Percentiles rank a stretch among this genome's conserved stretches.
phyloP scores from a whole-genome alignment of 2,888 invertebrate species.

The Aspidiotus destructor region DNA sequence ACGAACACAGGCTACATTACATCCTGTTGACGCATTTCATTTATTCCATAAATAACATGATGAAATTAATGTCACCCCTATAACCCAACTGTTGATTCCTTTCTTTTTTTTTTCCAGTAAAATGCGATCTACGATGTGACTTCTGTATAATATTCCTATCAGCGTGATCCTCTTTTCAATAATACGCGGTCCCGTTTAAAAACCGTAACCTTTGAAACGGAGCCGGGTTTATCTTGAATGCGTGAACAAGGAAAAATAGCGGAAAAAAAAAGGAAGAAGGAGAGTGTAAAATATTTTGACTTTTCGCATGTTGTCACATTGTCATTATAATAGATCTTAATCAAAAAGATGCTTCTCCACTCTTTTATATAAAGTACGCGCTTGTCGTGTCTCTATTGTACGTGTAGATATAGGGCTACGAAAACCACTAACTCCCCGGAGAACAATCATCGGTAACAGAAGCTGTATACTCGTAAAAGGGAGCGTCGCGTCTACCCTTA shows the following conservation, averaged over 20 bases:
- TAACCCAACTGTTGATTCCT: constrained; percentile 29
- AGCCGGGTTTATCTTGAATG: constrained; percentile 16
- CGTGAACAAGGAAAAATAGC: neutral
- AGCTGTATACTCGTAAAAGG: neutral
- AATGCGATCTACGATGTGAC: too few species aligned
- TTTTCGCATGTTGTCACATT: constrained; percentile 31
- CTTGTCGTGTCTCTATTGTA: constrained; percentile 8
- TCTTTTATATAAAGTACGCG: neutral
- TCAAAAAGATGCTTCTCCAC: constrained; percentile 17
- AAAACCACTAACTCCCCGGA: constrained; percentile 18
- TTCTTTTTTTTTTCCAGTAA: neutral
- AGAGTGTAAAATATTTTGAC: constrained; percentile 29
- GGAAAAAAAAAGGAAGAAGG: neutral
- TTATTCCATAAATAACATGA: constrained; percentile 16
- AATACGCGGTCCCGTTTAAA: constrained; percentile 1
- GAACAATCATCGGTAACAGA: constrained; percentile 16
- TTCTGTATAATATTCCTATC: neutral
- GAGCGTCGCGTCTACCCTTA: neutral
- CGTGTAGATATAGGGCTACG: constrained; percentile 5
- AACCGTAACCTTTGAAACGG: neutral
- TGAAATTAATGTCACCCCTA: constrained; percentile 30
- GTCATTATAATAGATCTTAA: constrained; percentile 31
- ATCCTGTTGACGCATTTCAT: neutral
- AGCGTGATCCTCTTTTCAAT: neutral
- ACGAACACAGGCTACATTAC: too few species aligned